Conservation (phyloP, 2,113 vertebrate species). For the Pollimyrus isidori region DNA sequence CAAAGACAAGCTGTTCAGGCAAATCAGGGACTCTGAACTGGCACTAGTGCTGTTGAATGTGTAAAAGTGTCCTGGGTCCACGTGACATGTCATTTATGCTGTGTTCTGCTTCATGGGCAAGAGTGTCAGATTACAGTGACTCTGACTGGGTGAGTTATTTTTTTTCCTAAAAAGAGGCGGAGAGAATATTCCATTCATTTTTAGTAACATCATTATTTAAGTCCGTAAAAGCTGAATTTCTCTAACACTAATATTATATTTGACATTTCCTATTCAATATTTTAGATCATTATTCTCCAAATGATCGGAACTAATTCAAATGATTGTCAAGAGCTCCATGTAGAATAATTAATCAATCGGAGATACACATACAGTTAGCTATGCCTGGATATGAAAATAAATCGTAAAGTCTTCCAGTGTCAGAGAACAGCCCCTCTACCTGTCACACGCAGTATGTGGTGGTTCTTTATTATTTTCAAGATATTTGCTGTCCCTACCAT, state of each 20-base stretch:
- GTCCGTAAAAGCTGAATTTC: not conserved
- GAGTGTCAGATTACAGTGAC: not conserved
- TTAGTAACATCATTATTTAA: not conserved
- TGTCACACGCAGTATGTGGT: not conserved
- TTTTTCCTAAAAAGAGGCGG: not conserved
- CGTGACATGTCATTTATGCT: not conserved
- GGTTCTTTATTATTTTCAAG: not conserved
- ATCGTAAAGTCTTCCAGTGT: not conserved
- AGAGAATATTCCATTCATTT: constrained; percentile 2
- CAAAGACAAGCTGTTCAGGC: not conserved
- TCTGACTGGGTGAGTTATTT: not conserved
- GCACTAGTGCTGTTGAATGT: not conserved
- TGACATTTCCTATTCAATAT: not conserved
- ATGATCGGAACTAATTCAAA: not conserved
- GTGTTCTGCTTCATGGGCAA: not conserved
- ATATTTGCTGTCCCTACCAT: not conserved
- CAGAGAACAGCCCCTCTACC: not conserved
- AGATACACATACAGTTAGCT: not conserved
- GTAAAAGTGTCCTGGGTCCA: not conserved
- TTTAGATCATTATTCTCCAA: not conserved
- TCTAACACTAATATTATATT: not conserved
- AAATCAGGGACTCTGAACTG: not conserved
- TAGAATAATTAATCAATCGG: not conserved
- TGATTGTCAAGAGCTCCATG: not conserved
- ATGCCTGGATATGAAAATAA: not conserved